phyloP scores from a whole-genome alignment of 2,797 vertebrate species.

The Apogon talboti region DNA sequence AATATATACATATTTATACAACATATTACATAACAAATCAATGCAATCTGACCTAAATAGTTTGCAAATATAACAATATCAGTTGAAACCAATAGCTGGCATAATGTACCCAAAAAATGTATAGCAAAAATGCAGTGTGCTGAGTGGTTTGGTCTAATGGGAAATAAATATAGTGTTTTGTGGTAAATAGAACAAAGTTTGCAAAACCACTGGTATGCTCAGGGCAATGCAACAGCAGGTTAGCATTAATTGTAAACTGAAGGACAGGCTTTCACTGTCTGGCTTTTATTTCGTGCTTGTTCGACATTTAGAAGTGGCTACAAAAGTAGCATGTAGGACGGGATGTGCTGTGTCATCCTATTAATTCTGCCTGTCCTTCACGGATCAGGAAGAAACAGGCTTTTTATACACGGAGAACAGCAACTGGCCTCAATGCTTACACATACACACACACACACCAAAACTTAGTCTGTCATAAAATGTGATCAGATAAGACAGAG shows the following conservation, averaged over 20 bases:
- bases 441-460: slow-evolving; percentile 3
- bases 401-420: slow-evolving; percentile 23
- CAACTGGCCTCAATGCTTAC: slow-evolving; percentile 3
- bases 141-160: neutral
- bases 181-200: neutral
- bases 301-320: slow-evolving; percentile 26
- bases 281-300: slow-evolving; percentile 8
- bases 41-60: neutral
- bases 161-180: neutral
- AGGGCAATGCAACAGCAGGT: neutral
- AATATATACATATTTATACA: no score
- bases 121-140: neutral
- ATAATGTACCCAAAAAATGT: neutral
- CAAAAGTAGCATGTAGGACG: slow-evolving; percentile 11
- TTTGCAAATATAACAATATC: neutral
- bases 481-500: slow-evolving; percentile 41
- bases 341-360: slow-evolving; percentile 30
- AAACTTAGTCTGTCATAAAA: slow-evolving; percentile 42
- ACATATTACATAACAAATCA: no score
- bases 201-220: neutral
- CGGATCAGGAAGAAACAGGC: slow-evolving; percentile 25
- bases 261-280: slow-evolving; percentile 11
- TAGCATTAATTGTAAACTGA: slow-evolving; percentile 8
- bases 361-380: slow-evolving; percentile 45
- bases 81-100: neutral